These are phyloP conservation scores for Peucedramus taeniatus DNA, from an alignment of 2,113 vertebrate species.

Conservation along the genomic window DNA sequence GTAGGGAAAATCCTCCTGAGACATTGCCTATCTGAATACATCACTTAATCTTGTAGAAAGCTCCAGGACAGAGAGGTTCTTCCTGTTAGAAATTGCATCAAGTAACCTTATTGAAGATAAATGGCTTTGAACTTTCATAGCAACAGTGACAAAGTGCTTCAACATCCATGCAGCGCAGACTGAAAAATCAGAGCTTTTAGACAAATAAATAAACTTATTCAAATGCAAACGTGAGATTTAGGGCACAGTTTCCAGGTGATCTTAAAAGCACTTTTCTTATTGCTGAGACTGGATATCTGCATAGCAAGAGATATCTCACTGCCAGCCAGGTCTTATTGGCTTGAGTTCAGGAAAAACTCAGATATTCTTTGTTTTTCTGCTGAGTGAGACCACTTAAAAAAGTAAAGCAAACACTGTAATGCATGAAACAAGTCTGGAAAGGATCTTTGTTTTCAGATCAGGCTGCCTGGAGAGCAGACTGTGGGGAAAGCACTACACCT, in stretches of 20 bases:
- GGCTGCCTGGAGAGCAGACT: neutral
- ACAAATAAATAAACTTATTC: conserved; percentile 34
- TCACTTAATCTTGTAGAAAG: conserved; percentile 55
- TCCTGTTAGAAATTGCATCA: conserved; percentile 44
- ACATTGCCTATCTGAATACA: conserved; percentile 19
- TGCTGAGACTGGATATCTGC: neutral
- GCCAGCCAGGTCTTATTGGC: neutral
- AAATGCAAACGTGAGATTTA: neutral
- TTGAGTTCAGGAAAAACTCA: neutral
- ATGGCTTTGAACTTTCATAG: conserved; percentile 57
- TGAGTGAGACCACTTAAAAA: neutral
- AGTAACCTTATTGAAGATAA: conserved; percentile 40
- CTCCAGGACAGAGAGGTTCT: neutral
- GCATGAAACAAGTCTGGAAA: neutral
- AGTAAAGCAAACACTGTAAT: neutral
- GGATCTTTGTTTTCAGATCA: neutral
- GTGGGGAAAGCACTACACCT: neutral
- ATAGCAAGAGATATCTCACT: neutral
- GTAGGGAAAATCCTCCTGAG: conserved; percentile 1
- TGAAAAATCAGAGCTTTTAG: conserved; percentile 32
- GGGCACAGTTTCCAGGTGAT: neutral
- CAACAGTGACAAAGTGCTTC: conserved; percentile 50
- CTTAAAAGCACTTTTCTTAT: neutral
- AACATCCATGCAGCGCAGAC: neutral
- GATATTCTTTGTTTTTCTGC: neutral